Evolutionary conservation across 2,797 vertebrate genomes (phyloP).

Genomic region (Chloroceryle inda): DNA sequence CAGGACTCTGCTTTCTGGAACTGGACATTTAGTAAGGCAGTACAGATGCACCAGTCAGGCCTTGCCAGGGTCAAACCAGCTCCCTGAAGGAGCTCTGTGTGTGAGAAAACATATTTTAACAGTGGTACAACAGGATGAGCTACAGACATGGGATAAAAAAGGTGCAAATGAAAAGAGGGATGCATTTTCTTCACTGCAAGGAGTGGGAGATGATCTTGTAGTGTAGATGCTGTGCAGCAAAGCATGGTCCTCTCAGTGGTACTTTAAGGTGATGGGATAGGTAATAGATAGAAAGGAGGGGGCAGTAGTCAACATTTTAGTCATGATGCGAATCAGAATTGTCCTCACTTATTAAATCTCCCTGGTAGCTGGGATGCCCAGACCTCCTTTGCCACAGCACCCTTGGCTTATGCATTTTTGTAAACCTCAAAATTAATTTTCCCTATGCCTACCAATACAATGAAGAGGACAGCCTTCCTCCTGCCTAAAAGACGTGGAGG

Average conservation of each 20-base stretch:
- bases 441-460: neutral
- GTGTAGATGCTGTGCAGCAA: neutral
- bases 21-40: neutral
- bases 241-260: neutral
- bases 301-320: neutral
- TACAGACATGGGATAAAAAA: neutral
- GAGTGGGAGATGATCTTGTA: neutral
- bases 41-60: neutral
- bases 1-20: neutral
- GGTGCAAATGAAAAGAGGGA: neutral
- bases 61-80: neutral
- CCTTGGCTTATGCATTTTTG: neutral
- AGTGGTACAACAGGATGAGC: neutral
- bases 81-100: neutral
- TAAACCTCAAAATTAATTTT: neutral
- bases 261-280: neutral
- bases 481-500: neutral
- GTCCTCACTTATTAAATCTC: accelerated
- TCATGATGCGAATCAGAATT: neutral
- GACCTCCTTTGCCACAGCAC: neutral
- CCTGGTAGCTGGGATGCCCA: accelerated
- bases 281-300: neutral
- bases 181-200: neutral
- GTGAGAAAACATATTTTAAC: neutral
- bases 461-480: neutral